Percentiles rank a stretch among this genome's conserved stretches.
phyloP scores from a whole-genome alignment of 2,113 vertebrate genomes.

The Falco punctatus region DNA sequence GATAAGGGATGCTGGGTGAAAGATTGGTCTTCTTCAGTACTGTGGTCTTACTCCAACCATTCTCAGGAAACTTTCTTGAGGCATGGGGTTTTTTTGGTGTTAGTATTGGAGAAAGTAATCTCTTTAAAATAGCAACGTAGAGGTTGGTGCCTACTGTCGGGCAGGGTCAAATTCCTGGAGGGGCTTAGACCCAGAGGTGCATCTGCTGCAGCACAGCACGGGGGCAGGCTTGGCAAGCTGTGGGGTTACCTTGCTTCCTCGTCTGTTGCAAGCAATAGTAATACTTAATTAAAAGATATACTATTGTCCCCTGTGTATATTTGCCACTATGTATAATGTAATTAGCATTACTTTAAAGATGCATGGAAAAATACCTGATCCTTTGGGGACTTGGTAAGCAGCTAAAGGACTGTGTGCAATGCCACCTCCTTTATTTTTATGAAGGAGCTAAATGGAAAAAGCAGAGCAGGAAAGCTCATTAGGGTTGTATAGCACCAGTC shows the following conservation, averaged over 20 bases:
- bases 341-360: slow-evolving; percentile 27
- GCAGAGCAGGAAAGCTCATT: not conserved
- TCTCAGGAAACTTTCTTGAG: not conserved
- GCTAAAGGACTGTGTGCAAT: not conserved
- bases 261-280: not conserved
- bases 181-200: not conserved
- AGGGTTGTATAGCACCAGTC: not conserved
- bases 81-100: accelerated
- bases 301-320: not conserved
- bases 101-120: not conserved
- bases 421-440: not conserved
- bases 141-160: accelerated
- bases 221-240: not conserved
- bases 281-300: not conserved
- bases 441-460: not conserved
- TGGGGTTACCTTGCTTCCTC: not conserved
- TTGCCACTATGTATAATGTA: not conserved
- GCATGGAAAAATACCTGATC: slow-evolving; percentile 4
- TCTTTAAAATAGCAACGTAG: not conserved
- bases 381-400: not conserved
- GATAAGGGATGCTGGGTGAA: not conserved
- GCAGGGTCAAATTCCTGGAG: not conserved
- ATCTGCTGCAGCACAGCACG: not conserved
- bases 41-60: not conserved
- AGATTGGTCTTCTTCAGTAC: not conserved